A percentile compares a stretch with the other conserved stretches of the same genome.
Conservation (phyloP, 2,113 vertebrate species). For the Varanus salvator region DNA sequence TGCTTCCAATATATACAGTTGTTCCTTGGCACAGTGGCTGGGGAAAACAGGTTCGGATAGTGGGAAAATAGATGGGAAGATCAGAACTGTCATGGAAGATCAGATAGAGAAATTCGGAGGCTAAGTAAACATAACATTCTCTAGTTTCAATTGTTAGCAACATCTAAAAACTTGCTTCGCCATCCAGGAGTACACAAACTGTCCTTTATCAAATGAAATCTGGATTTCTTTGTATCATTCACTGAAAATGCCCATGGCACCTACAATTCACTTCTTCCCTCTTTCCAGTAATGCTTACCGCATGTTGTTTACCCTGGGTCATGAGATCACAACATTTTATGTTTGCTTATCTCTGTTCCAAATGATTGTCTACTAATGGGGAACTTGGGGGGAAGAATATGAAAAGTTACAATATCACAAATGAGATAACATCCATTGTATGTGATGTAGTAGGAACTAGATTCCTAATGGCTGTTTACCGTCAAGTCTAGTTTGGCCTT, state of each 20-base stretch:
- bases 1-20: not conserved
- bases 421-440: not conserved
- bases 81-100: not conserved
- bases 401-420: not conserved
- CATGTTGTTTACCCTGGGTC: not conserved
- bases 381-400: too few relatives aligned
- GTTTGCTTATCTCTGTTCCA: too few relatives aligned
- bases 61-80: not conserved
- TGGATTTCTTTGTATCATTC: not conserved
- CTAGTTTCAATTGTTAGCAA: not conserved
- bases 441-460: not conserved
- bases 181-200: not conserved
- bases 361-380: not conserved
- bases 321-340: not conserved
- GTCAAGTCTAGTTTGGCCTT: not conserved
- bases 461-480: not conserved
- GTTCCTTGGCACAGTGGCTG: not conserved
- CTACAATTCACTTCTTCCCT: not conserved
- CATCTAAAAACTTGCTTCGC: not conserved
- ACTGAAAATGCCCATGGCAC: not conserved
- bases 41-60: not conserved
- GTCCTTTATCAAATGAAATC: not conserved
- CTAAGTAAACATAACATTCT: not conserved
- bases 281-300: not conserved
- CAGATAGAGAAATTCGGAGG: too few relatives aligned